A percentile compares a stretch with the other conserved stretches of the same genome.
Evolutionary conservation across 2,113 vertebrate species (phyloP).

Genomic region (Sebastes schlegelii): DNA sequence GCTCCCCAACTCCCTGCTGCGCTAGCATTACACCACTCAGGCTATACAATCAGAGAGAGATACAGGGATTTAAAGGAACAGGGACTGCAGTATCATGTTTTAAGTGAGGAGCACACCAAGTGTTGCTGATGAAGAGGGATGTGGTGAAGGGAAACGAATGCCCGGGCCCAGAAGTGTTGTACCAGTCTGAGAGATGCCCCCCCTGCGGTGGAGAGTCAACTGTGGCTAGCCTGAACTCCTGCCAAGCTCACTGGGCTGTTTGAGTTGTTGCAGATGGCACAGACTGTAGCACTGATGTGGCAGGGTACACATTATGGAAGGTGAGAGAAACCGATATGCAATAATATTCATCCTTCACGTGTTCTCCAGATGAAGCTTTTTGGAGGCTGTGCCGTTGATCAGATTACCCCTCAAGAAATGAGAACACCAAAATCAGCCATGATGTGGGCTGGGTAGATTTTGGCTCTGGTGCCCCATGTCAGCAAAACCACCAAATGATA

Average conservation of each 20-base stretch:
- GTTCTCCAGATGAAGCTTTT: constrained; percentile 4
- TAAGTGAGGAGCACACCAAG: constrained; percentile 32
- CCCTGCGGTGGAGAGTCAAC: constrained; percentile 25
- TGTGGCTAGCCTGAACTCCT: constrained; percentile 46
- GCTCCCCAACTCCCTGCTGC: constrained; percentile 68
- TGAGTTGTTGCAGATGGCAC: constrained; percentile 66
- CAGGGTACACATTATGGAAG: constrained; percentile 15
- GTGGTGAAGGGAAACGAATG: constrained; percentile 61
- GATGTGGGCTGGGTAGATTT: neutral
- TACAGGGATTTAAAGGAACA: constrained; percentile 28
- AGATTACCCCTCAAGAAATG: constrained; percentile 8
- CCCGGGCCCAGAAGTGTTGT: constrained; percentile 46
- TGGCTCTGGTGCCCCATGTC: neutral
- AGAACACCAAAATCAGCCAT: neutral
- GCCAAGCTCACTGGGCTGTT: constrained; percentile 52
- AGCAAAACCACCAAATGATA: neutral
- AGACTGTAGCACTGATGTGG: constrained; percentile 16
- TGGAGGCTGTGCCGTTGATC: neutral
- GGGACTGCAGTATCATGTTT: constrained; percentile 42
- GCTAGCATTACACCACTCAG: constrained; percentile 54
- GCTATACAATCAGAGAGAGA: constrained; percentile 33
- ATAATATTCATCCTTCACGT: constrained; percentile 12
- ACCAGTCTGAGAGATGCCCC: constrained; percentile 38
- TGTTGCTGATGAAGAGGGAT: constrained; percentile 69
- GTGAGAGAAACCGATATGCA: constrained; percentile 13